Percentiles rank a stretch among this genome's conserved stretches.
Conservation (phyloP, 2,888 invertebrate genomes). For the Rhamphomyia laevipes region DNA sequence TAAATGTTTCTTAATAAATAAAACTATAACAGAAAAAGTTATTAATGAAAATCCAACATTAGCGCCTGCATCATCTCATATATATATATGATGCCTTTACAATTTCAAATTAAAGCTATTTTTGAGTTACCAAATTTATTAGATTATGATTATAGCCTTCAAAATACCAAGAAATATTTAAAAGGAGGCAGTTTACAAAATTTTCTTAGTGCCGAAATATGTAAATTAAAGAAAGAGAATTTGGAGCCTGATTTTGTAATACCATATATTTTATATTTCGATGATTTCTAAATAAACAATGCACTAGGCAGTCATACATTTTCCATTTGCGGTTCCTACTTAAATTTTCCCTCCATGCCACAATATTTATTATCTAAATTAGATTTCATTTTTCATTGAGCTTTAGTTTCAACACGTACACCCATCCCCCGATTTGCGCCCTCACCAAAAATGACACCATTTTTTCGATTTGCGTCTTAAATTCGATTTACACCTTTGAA, state of each 20-base stretch:
- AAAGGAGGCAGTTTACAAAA: neutral
- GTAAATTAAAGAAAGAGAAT: neutral
- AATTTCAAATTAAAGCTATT: constrained; percentile 8
- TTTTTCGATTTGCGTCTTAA: no score
- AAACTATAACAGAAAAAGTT: constrained; percentile 5
- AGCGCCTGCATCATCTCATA: neutral
- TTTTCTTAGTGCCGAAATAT: neutral
- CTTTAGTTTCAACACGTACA: constrained; percentile 13
- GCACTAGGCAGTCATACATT: neutral
- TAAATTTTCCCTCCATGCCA: constrained; percentile 13
- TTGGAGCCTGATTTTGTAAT: neutral
- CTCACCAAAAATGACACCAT: no score
- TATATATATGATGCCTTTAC: constrained; percentile 9
- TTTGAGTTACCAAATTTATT: constrained; percentile 9
- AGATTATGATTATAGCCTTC: constrained; percentile 2
- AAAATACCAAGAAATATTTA: constrained; percentile 3
- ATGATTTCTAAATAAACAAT: constrained; percentile 8
- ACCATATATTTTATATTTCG: neutral
- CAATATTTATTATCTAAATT: constrained; percentile 15
- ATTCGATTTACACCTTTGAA: no score
- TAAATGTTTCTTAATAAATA: constrained; percentile 4
- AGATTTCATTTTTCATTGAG: constrained; percentile 14
- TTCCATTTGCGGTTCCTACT: constrained; percentile 7
- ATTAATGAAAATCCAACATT: constrained; percentile 8
- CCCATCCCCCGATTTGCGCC: no score